phyloP scores from a whole-genome alignment of 1,140 invertebrate species.

The Elysia chlorotica region DNA sequence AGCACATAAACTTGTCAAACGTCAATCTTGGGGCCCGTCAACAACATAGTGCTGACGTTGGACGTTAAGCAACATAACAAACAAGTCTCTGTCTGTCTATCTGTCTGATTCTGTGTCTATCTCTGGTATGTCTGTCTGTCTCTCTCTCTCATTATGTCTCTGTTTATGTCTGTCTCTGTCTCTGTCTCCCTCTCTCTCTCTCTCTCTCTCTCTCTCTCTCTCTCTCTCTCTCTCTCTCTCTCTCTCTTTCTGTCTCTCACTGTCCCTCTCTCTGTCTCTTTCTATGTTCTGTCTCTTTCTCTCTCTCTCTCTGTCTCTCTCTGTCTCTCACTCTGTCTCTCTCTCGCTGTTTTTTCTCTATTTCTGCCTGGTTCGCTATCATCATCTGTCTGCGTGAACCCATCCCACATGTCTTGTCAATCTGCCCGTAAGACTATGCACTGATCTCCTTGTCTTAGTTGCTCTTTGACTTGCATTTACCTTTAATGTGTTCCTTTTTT shows the following conservation, averaged over 20 bases:
- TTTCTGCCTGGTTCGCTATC: no score
- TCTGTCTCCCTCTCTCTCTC: neutral
- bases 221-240: neutral
- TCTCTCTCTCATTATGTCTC: no score
- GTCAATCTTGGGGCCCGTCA: no score
- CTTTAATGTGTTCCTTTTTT: neutral
- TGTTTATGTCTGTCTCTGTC: neutral
- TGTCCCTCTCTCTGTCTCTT: neutral
- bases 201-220: neutral
- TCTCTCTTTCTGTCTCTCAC: neutral
- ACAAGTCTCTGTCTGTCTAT: neutral
- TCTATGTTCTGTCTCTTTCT: neutral
- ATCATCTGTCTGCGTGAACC: no score
- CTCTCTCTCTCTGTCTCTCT: constrained; percentile 5
- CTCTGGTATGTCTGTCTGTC: constrained; percentile 10
- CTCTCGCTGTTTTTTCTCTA: neutral
- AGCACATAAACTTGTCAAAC: no score
- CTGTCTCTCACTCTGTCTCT: neutral
- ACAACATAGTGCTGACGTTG: no score
- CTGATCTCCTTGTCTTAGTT: neutral
- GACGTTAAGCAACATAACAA: no score
- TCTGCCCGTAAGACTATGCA: no score
- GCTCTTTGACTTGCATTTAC: neutral
- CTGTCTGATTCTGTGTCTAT: neutral
- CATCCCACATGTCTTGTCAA: no score